Base-by-base conservation (phyloP, 2,113 vertebrate species). In the Poeciliopsis retropinna region DNA sequence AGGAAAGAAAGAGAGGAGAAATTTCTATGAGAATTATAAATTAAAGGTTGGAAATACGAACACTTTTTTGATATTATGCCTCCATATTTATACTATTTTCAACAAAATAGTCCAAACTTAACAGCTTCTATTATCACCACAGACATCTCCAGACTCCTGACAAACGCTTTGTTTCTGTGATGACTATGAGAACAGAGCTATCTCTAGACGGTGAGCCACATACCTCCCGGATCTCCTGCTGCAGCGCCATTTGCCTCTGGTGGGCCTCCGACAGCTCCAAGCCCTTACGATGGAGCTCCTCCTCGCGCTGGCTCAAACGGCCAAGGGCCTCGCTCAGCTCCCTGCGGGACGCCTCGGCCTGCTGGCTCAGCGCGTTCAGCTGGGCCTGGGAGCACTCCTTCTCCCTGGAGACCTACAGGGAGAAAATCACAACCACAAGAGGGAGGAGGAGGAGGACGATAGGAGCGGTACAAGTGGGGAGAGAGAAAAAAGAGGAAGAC, bases 291-390 rank as follows among this genome's bases (percentile, higher is more conserved):
- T 92, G 95, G 28, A 97, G 90, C 39, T 97, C 95, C 69, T 98
- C 97, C 80, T 97, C 96, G 29, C 97, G 95, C 82, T 94, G 94
- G 63, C 95, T 96, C 75, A 95, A 94, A 27, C 94, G 96, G 51
- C 93, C 90, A 66, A 97, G 90, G 27, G 94, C 93, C 37, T 97
- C 96, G 27, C 92, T 88, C 34, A 98, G 87, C 80, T 99, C 97
- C 86, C 95, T 95, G 47, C 83, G 92, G 77, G 96, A 93, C 3
- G 73, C 96, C 87, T 98, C 97, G 17, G 93, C 90, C 81, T 97
- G 96, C 83, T 96, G 95, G 78, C 95, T 78, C 22, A 96, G 93
- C 79, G 88, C 88, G 57, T 95, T 95, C 76, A 97, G 91, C 75
- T 97, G 96, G 81, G 72, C 93, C 87, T 94, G 95, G 63, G 95